Conservation (phyloP, 2,888 invertebrate species). For the Andrena camellia region DNA sequence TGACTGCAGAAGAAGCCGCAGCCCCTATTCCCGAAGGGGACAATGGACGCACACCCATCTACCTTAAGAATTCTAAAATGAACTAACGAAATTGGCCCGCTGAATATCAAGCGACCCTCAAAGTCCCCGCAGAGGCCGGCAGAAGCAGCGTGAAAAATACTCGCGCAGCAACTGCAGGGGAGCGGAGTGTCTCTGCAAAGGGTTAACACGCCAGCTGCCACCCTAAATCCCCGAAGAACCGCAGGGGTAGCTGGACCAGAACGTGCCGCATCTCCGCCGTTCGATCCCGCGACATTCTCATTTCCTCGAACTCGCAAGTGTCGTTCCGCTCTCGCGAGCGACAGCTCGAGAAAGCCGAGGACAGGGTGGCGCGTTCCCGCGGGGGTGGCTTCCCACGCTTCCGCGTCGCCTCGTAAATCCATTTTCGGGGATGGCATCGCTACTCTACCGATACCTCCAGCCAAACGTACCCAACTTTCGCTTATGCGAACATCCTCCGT, state of each 20-base stretch:
- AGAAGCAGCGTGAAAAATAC: conserved; percentile 31
- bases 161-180: conserved; percentile 25
- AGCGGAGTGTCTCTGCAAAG: conserved; percentile 31
- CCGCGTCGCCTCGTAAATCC: conserved; percentile 53
- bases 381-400: conserved; percentile 30
- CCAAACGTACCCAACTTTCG: not conserved
- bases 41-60: not conserved
- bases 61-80: not conserved
- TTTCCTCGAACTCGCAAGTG: conserved; percentile 52
- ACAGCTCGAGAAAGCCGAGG: conserved; percentile 15
- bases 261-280: conserved; percentile 42
- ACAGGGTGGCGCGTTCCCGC: conserved; percentile 46
- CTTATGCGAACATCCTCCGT: not conserved
- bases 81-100: not conserved
- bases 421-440: conserved; percentile 5
- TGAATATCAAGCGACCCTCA: not conserved
- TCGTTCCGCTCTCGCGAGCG: conserved; percentile 39
- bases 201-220: conserved; percentile 50
- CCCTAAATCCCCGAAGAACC: conserved; percentile 50
- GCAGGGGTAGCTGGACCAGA: conserved; percentile 45
- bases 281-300: conserved; percentile 58
- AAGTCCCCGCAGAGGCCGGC: conserved; percentile 9
- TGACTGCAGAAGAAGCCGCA: no score
- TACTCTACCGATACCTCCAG: conserved; percentile 21
- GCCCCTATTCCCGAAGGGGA: no score